Percentiles rank a stretch among this genome's conserved stretches.
These are phyloP conservation scores for Sinocyclocheilus anshuiensis DNA, from an alignment of 2,113 vertebrate genomes.

Conservation along the genomic window DNA sequence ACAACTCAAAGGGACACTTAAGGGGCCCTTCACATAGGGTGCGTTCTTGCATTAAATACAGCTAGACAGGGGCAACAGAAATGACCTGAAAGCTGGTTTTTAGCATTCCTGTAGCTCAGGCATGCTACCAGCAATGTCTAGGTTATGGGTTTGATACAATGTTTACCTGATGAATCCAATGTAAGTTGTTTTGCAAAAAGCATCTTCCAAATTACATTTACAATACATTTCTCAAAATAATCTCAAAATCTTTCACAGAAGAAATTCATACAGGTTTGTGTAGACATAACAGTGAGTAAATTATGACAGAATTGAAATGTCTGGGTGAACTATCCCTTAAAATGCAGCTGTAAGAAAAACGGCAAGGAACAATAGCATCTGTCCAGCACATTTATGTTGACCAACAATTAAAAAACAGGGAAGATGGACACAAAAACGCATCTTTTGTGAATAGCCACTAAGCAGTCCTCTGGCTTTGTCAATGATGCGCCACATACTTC, in stretches of 20 bases:
- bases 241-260: too few relatives aligned
- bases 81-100: conserved; percentile 4
- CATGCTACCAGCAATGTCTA: not conserved
- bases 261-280: too few relatives aligned
- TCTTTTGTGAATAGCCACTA: not conserved
- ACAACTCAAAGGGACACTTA: not conserved
- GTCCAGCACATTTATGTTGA: not conserved
- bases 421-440: not conserved
- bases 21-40: not conserved
- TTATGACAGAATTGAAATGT: too few relatives aligned
- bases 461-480: not conserved
- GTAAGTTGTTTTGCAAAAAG: not conserved
- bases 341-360: too few relatives aligned
- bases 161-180: not conserved
- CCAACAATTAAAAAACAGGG: too few relatives aligned
- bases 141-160: not conserved
- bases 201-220: too few relatives aligned
- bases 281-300: too few relatives aligned
- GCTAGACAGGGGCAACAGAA: not conserved
- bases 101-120: not conserved
- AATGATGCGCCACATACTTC: not conserved
- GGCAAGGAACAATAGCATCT: not conserved
- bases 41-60: not conserved
- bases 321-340: too few relatives aligned
- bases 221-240: too few relatives aligned